phyloP scores from a whole-genome alignment of 2,113 vertebrate species.

The Chionodraco myersi region DNA sequence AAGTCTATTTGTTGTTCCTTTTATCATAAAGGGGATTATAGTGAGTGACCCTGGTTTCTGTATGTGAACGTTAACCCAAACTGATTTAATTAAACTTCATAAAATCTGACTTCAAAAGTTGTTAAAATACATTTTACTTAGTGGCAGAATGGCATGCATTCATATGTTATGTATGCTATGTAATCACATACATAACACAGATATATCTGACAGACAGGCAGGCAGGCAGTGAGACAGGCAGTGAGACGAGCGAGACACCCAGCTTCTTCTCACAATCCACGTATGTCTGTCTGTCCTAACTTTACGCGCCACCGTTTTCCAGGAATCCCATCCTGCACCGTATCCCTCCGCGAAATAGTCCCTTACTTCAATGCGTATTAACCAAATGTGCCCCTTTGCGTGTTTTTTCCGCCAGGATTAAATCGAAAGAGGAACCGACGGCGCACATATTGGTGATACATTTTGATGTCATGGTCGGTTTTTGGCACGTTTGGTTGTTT shows the following conservation, averaged over 20 bases:
- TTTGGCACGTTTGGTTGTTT: conserved; percentile 39
- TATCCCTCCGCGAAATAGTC: conserved; percentile 76
- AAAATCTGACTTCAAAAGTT: too few species aligned
- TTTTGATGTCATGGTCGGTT: accelerated
- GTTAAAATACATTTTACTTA: too few species aligned
- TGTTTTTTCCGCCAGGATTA: neutral
- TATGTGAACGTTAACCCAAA: too few species aligned
- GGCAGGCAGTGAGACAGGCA: neutral
- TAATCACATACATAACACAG: too few species aligned
- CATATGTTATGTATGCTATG: too few species aligned
- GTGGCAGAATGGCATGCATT: too few species aligned
- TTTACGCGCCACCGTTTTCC: conserved; percentile 81
- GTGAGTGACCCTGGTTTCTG: too few species aligned
- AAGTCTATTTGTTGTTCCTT: neutral
- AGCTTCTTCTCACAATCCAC: conserved; percentile 73
- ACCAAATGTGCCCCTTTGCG: accelerated
- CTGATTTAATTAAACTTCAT: too few species aligned
- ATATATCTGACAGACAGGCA: neutral
- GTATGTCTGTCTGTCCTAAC: conserved; percentile 69
- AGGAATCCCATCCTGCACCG: conserved; percentile 59
- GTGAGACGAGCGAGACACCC: conserved; percentile 66
- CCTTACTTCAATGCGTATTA: neutral
- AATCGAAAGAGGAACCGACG: accelerated
- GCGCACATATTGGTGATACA: accelerated
- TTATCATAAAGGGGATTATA: neutral